Conservation (phyloP, 2,888 invertebrate genomes). For the Marronus borbonicus region DNA sequence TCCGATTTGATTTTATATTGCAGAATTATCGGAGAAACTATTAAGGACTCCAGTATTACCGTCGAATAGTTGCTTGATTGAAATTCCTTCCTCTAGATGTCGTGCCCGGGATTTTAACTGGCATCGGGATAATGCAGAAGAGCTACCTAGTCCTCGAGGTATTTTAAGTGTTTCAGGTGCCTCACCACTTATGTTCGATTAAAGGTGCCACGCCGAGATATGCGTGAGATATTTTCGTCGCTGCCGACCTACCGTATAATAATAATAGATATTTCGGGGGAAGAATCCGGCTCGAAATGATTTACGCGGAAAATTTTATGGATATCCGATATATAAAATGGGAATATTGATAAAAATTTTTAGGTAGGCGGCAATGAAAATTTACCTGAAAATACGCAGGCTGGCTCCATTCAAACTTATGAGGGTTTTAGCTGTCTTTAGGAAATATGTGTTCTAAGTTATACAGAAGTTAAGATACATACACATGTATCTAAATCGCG, state of each 20-base stretch:
- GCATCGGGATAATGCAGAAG: constrained; percentile 36
- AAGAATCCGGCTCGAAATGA: not conserved
- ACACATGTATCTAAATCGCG: too few relatives aligned
- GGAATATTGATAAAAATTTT: not conserved
- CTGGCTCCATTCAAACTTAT: too few relatives aligned
- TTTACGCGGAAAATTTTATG: not conserved
- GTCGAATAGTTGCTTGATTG: constrained; percentile 58
- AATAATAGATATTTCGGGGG: not conserved
- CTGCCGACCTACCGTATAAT: not conserved
- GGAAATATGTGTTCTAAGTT: too few relatives aligned
- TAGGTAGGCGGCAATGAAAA: not conserved
- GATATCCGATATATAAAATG: not conserved
- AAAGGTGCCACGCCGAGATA: constrained; percentile 39
- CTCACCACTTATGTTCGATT: constrained; percentile 43
- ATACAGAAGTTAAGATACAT: too few relatives aligned
- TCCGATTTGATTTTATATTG: constrained; percentile 53
- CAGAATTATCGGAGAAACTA: constrained; percentile 56
- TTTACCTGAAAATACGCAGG: too few relatives aligned
- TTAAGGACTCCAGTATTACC: constrained; percentile 53
- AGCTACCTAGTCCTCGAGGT: constrained; percentile 35
- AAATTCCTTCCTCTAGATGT: constrained; percentile 57
- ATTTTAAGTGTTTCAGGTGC: constrained; percentile 50
- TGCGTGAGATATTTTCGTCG: constrained; percentile 34
- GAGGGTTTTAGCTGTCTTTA: too few relatives aligned
- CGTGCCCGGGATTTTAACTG: constrained; percentile 52